These are phyloP conservation scores for Fringilla coelebs DNA, from an alignment of 2,797 vertebrate species.

Conservation along the genomic window DNA sequence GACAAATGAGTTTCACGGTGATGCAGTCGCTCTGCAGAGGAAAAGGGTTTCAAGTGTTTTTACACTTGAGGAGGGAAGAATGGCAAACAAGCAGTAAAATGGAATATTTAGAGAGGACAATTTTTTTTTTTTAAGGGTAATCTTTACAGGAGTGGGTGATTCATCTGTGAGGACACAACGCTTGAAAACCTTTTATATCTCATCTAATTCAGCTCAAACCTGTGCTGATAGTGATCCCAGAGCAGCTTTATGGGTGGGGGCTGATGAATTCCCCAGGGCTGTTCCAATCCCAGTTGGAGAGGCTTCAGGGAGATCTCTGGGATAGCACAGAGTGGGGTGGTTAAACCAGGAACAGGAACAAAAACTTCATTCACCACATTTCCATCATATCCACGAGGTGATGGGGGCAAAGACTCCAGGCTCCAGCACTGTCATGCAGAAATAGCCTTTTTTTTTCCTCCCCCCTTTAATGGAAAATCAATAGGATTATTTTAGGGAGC, in stretches of 20 bases:
- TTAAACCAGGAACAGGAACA: neutral
- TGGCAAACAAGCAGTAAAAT: neutral
- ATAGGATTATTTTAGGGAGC: slow-evolving; percentile 38
- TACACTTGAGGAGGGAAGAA: neutral
- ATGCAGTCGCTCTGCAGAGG: neutral
- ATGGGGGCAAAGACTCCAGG: neutral
- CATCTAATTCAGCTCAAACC: neutral
- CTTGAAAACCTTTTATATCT: neutral
- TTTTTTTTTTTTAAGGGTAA: neutral
- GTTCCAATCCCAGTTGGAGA: neutral
- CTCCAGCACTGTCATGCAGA: neutral
- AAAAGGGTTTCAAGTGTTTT: neutral
- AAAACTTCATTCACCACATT: neutral
- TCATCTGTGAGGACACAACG: neutral
- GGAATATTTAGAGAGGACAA: neutral
- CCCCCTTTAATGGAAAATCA: neutral
- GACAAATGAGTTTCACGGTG: slow-evolving; percentile 3
- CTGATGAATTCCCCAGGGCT: neutral
- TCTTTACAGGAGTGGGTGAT: neutral
- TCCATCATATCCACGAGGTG: neutral
- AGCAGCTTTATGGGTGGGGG: neutral
- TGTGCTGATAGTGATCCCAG: neutral
- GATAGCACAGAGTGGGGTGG: neutral
- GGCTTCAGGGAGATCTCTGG: neutral
- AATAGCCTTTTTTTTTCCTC: neutral